A percentile compares a stretch with the other conserved stretches of the same genome.
Evolutionary conservation across 2,797 vertebrate genomes (phyloP).

Genomic region (Sus cebifrons): DNA sequence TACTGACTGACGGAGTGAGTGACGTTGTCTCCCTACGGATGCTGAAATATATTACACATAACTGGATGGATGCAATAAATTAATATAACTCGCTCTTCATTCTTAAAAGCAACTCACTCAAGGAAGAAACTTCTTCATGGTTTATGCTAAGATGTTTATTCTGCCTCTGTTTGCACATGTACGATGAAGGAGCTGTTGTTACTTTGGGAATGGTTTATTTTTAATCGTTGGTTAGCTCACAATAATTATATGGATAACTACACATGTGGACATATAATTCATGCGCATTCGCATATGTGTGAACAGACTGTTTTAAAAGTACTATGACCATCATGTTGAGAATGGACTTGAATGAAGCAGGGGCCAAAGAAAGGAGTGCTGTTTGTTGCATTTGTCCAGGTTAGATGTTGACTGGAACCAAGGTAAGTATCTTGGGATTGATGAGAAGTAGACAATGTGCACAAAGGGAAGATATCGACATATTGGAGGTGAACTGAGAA

Average conservation of each 20-base stretch:
- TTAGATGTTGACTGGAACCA: not conserved
- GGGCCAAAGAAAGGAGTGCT: not conserved
- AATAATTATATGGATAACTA: not conserved
- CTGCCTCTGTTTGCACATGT: not conserved
- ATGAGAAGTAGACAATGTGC: not conserved
- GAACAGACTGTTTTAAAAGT: not conserved
- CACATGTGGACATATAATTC: not conserved
- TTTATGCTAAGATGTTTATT: not conserved
- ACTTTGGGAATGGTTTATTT: not conserved
- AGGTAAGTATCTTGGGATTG: not conserved
- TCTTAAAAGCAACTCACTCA: not conserved
- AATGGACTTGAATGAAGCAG: not conserved
- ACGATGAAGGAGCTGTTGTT: not conserved
- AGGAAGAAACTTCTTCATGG: not conserved
- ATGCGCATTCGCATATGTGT: not conserved
- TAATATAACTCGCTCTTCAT: not conserved
- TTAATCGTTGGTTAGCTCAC: not conserved
- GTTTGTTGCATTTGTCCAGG: not conserved
- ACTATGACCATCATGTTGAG: not conserved
- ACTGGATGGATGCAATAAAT: not conserved
- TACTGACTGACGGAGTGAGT: not conserved
- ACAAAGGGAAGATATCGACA: not conserved
- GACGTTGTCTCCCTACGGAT: not conserved
- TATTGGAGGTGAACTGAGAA: not conserved
- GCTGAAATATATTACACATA: not conserved